These are phyloP conservation scores for Drosophila quadrilineata DNA, from an alignment of 1,140 invertebrate species.

Conservation along the genomic window DNA sequence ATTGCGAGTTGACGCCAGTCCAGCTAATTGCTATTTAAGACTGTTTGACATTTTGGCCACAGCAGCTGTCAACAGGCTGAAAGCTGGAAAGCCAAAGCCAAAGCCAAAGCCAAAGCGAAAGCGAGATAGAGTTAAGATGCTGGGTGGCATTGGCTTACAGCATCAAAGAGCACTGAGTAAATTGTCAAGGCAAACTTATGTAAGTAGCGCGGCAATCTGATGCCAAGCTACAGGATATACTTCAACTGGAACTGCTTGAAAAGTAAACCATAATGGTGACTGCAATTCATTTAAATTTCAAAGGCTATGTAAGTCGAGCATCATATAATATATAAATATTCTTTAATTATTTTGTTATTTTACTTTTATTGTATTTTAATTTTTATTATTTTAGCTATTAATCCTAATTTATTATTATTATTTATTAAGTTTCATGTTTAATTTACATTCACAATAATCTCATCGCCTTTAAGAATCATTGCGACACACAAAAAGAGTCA, in stretches of 20 bases:
- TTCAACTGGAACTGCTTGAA: no score
- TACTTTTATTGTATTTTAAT: background rate
- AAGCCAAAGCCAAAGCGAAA: background rate
- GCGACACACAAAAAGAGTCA: no score
- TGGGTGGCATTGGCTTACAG: slow-evolving; percentile 6
- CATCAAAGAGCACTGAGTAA: slow-evolving; percentile 8
- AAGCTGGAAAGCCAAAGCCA: slow-evolving; percentile 4
- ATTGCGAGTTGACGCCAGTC: no score
- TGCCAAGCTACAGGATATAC: background rate
- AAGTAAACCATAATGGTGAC: no score
- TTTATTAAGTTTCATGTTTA: no score
- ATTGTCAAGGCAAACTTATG: background rate
- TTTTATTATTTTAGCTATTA: background rate
- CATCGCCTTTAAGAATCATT: no score
- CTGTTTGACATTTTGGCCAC: slow-evolving; percentile 40
- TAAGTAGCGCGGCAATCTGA: slow-evolving; percentile 6
- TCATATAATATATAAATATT: no score
- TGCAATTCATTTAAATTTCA: background rate
- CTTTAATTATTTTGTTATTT: no score
- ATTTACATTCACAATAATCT: no score
- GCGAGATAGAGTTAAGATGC: slow-evolving; percentile 4
- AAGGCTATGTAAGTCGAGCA: background rate
- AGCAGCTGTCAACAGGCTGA: slow-evolving; percentile 9
- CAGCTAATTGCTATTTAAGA: slow-evolving; percentile 46
- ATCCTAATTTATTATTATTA: background rate